Evolutionary conservation across 2,888 invertebrate genomes (phyloP), one percentile per base, ranked within the genome.

Genomic region (Dysmachus trigonus): DNA sequence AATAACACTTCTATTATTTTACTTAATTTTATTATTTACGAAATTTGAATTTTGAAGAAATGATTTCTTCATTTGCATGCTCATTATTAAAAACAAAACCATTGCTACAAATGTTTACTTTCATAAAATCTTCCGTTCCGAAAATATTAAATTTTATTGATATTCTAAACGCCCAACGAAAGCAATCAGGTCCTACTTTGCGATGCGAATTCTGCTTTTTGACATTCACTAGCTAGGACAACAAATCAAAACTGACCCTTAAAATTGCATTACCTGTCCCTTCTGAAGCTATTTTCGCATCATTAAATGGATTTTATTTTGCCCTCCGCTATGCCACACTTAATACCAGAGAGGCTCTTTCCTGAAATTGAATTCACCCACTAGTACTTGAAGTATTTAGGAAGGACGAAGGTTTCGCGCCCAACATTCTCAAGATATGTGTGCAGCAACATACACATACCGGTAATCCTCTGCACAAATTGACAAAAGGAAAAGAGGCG

Each of bases 401-500:
- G 77, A 41, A 77, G 77, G 77, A 77, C 77, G 41, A 47, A 27
- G 30, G 30, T 33, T 81, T 31, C 62, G 13, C 33, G 30, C 10
- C 41, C n/a, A 18, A n/a, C 13, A 35, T 31, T 33, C 31, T 81
- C 13, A 10, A 81, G 53, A 81, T 81, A 53, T 62, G 51, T 62
- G 51, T 81, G 53, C 30, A n/a, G 33, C n/a, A 27, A 27, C 41
- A 76, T 18, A 33, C 53, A 81, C 81, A 81, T 81, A 62, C 81
- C 81, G 53, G 30, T 81, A 81, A 81, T 81, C 81, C 81, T 81
- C 62, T 27, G 15, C 7, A 27, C 18, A 81, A 81, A 81, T 62
- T 81, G 81, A 35, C 62, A 81, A 81, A 47, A 81, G 81, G 33
- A 53, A 81, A 82, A 76, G 73, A 85, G 62, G 73, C 73, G 35